phyloP scores from a whole-genome alignment of 1,140 invertebrate species.

The Macrosteles quadrilineatus region DNA sequence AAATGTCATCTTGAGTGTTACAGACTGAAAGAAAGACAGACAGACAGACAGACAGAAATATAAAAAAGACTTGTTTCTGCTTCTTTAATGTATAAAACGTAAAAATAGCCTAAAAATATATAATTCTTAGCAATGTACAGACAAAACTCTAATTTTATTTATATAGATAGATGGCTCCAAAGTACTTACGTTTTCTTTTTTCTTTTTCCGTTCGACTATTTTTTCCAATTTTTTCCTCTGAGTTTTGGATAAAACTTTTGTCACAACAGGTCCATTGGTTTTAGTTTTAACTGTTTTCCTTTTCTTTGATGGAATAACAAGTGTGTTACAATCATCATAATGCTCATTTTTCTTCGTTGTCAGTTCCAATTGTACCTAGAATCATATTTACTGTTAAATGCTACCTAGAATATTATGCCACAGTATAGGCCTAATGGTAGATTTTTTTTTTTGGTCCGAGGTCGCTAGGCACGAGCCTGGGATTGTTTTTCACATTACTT shows the following conservation, averaged over 20 bases:
- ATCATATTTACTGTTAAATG: background rate
- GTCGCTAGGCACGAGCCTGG: too few relatives aligned
- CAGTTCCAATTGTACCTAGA: conserved; percentile 27
- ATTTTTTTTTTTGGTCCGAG: background rate
- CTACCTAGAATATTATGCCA: background rate
- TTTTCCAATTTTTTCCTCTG: conserved; percentile 83
- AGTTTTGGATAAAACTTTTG: conserved; percentile 79
- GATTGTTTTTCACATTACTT: too few relatives aligned
- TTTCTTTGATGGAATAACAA: conserved; percentile 82
- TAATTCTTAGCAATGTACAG: too few relatives aligned
- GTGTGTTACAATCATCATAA: conserved; percentile 74
- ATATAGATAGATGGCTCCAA: too few relatives aligned
- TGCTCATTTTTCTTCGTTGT: conserved; percentile 50
- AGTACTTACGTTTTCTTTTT: conserved; percentile 85
- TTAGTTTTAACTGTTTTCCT: conserved; percentile 69
- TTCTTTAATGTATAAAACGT: too few relatives aligned
- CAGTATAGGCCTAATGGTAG: background rate
- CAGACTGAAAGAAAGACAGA: too few relatives aligned
- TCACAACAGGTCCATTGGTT: conserved; percentile 54
- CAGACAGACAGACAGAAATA: too few relatives aligned
- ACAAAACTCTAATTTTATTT: too few relatives aligned
- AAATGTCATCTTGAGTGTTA: too few relatives aligned
- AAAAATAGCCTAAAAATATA: too few relatives aligned
- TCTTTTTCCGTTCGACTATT: conserved; percentile 84
- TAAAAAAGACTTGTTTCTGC: too few relatives aligned